Percentiles rank a stretch among this genome's conserved stretches.
Conservation (phyloP, 30 jellyfish, hydroid and myxozoan genomes). For the Aurelia coerulea region DNA sequence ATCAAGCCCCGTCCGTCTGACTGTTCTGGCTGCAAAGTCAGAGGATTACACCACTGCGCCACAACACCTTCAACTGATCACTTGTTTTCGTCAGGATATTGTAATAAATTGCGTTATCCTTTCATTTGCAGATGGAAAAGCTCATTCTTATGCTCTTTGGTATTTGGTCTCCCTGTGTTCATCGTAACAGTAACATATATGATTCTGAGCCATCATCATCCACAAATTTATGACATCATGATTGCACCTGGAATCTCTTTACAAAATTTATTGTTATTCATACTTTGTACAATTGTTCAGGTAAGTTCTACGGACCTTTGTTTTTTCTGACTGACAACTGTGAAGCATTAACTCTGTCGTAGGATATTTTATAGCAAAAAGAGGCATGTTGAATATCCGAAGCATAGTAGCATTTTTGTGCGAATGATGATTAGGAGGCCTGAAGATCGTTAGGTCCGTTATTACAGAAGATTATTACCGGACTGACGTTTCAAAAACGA, state of each 20-base stretch:
- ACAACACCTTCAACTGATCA: no score
- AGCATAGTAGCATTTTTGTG: no score
- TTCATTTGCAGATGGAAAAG: slow-evolving; percentile 81
- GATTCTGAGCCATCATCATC: slow-evolving; percentile 49
- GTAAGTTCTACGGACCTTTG: slow-evolving; percentile 13
- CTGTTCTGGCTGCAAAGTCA: no score
- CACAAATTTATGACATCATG: slow-evolving; percentile 44
- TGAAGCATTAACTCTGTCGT: background rate
- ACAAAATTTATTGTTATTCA: slow-evolving; percentile 73
- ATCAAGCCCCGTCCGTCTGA: no score
- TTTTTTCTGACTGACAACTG: background rate
- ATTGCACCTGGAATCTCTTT: slow-evolving; percentile 85
- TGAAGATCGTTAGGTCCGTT: no score
- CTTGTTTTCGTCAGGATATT: no score
- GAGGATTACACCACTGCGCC: no score
- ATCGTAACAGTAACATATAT: slow-evolving; percentile 72
- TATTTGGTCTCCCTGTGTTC: slow-evolving; percentile 93
- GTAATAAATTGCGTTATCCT: background rate
- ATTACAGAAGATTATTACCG: no score
- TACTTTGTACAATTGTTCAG: slow-evolving; percentile 92
- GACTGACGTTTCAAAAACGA: no score
- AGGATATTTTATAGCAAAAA: no score
- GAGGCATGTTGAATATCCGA: no score
- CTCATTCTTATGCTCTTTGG: slow-evolving; percentile 82
- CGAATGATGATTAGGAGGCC: no score